Evolutionary conservation across 2,888 invertebrate genomes (phyloP).

Genomic region (Nebria salina): DNA sequence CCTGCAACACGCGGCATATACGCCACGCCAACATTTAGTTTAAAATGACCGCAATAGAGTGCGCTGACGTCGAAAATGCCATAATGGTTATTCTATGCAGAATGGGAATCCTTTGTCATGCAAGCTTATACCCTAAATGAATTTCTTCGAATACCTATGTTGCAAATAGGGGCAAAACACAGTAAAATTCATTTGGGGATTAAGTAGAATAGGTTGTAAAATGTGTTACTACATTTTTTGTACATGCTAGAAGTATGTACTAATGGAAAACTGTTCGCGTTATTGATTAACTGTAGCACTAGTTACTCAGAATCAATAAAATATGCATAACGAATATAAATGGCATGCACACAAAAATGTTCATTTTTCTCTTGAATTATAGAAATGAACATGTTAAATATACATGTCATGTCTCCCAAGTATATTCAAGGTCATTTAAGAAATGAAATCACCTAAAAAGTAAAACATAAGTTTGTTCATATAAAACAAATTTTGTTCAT

Average conservation of each 20-base stretch:
- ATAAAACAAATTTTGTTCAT: background rate
- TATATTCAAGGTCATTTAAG: background rate
- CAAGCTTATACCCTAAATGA: background rate
- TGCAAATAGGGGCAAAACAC: too few species aligned
- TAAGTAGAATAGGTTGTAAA: too few species aligned
- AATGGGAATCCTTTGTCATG: background rate
- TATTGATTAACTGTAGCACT: too few species aligned
- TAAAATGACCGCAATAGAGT: slow-evolving; percentile 7
- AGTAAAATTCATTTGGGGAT: too few species aligned
- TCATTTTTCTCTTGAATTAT: too few species aligned
- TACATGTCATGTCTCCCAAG: background rate
- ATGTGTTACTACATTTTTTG: too few species aligned
- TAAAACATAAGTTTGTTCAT: background rate
- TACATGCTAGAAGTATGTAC: too few species aligned
- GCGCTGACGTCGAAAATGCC: slow-evolving; percentile 16
- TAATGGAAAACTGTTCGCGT: too few species aligned
- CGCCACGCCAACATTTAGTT: slow-evolving; percentile 10
- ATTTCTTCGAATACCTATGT: background rate
- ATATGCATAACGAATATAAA: too few species aligned
- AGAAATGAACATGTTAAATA: too few species aligned
- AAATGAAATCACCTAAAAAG: background rate
- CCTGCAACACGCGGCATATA: background rate
- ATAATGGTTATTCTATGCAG: background rate
- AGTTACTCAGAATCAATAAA: too few species aligned
- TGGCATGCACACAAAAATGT: too few species aligned